Percentiles rank a stretch among this genome's conserved stretches.
Evolutionary conservation across 2,113 vertebrate species (phyloP).

Genomic region (Sisor rabdophorus): DNA sequence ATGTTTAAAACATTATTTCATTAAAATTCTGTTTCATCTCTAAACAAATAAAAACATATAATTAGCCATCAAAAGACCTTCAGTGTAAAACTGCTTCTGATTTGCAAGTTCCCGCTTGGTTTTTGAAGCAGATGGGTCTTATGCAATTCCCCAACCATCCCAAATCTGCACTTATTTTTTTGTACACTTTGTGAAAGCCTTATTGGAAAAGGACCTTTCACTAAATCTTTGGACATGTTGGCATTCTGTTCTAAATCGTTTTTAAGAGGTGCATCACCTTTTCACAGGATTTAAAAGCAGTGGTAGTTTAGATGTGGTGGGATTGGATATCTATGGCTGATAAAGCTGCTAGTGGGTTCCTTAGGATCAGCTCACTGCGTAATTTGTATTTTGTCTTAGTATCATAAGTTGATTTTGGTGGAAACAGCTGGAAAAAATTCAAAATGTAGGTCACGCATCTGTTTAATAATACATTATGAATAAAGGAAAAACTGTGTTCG

Average conservation of each 20-base stretch:
- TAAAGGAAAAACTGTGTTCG: not conserved
- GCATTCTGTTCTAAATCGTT: not conserved
- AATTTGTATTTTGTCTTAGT: not conserved
- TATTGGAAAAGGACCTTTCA: too few species aligned
- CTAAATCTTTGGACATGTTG: too few species aligned
- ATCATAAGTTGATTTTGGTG: not conserved
- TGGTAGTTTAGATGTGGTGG: not conserved
- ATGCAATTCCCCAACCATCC: too few species aligned
- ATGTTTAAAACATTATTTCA: too few species aligned
- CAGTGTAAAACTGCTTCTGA: too few species aligned
- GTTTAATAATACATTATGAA: slow-evolving; percentile 2
- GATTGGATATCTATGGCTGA: not conserved
- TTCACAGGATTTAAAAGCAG: not conserved
- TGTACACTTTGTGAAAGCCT: too few species aligned
- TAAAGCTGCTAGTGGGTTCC: not conserved
- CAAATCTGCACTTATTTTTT: too few species aligned
- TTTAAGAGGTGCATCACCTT: not conserved
- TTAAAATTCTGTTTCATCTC: too few species aligned
- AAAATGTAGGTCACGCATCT: slow-evolving; percentile 16
- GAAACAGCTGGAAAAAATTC: not conserved
- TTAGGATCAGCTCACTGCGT: not conserved
- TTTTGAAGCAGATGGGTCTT: too few species aligned
- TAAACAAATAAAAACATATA: too few species aligned
- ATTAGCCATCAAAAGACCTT: too few species aligned
- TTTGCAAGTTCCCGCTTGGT: too few species aligned